Evolutionary conservation across 2,888 invertebrate genomes (phyloP).

Genomic region (Linnaemya vulpina): DNA sequence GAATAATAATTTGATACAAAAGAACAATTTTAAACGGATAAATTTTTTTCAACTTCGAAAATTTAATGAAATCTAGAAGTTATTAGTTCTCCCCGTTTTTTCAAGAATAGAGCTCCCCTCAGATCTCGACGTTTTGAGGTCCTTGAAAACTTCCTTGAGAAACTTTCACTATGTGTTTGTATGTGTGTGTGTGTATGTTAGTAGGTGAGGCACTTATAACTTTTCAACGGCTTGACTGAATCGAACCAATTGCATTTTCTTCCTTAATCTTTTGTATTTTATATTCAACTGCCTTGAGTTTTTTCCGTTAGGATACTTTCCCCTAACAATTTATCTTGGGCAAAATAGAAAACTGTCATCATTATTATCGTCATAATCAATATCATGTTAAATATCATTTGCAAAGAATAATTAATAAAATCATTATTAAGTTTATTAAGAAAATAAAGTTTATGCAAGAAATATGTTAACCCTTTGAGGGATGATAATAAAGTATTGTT

Average conservation of each 20-base stretch:
- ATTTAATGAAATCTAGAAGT: too few species aligned
- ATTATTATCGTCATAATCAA: conserved; percentile 11
- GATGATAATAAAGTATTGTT: neutral
- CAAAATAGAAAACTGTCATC: conserved; percentile 26
- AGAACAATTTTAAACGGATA: too few species aligned
- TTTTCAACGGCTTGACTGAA: too few species aligned
- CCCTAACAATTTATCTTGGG: conserved; percentile 2
- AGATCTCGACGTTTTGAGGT: too few species aligned
- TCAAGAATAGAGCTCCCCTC: too few species aligned
- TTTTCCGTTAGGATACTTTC: conserved; percentile 1
- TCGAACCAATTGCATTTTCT: neutral
- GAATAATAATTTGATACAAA: too few species aligned
- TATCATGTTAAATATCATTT: conserved; percentile 32
- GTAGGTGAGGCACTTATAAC: too few species aligned
- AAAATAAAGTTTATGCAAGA: conserved; percentile 18
- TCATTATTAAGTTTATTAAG: conserved; percentile 53
- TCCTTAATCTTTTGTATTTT: neutral
- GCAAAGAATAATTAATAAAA: conserved; percentile 32
- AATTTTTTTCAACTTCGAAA: too few species aligned
- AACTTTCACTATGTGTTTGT: too few species aligned
- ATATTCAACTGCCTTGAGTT: neutral
- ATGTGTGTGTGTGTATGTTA: too few species aligned
- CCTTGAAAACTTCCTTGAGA: too few species aligned
- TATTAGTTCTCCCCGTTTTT: too few species aligned
- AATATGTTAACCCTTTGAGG: conserved; percentile 40